Conservation (phyloP, 2,888 invertebrate genomes). For the Hirtodrosophila confusa region DNA sequence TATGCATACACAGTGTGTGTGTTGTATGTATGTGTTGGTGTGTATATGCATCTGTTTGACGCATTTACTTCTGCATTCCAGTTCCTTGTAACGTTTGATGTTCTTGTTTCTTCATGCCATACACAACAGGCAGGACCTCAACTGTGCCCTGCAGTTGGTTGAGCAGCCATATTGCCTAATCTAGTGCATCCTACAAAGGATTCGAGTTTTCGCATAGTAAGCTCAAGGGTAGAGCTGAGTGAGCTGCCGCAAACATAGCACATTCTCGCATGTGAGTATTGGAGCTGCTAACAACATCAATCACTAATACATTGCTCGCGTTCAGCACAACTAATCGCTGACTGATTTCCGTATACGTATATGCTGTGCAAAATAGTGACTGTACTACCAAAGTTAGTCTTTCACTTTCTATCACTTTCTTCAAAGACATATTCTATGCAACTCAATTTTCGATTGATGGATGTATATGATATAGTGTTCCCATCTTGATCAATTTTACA, state of each 20-base stretch:
- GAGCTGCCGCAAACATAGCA: slow-evolving; percentile 1
- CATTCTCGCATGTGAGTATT: background rate
- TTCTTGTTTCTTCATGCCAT: slow-evolving; percentile 32
- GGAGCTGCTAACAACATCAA: background rate
- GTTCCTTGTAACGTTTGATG: slow-evolving; percentile 40
- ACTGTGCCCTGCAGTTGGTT: slow-evolving; percentile 23
- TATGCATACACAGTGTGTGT: background rate
- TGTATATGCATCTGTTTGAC: background rate
- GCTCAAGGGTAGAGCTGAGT: slow-evolving; percentile 3
- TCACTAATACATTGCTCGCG: no score
- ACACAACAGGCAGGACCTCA: slow-evolving; percentile 10
- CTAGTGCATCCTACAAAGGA: slow-evolving; percentile 30
- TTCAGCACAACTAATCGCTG: no score
- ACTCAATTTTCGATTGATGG: no score
- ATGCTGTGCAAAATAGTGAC: no score
- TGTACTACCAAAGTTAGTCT: no score
- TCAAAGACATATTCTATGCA: no score
- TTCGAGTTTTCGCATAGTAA: slow-evolving; percentile 1
- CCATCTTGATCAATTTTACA: no score
- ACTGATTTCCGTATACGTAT: no score
- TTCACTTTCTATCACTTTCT: no score
- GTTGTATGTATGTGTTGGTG: background rate
- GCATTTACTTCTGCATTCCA: slow-evolving; percentile 17
- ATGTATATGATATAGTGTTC: no score
- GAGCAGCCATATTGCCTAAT: slow-evolving; percentile 34